These are phyloP conservation scores for Stratiomys singularior DNA, from an alignment of 2,888 invertebrate species.

Conservation along the genomic window DNA sequence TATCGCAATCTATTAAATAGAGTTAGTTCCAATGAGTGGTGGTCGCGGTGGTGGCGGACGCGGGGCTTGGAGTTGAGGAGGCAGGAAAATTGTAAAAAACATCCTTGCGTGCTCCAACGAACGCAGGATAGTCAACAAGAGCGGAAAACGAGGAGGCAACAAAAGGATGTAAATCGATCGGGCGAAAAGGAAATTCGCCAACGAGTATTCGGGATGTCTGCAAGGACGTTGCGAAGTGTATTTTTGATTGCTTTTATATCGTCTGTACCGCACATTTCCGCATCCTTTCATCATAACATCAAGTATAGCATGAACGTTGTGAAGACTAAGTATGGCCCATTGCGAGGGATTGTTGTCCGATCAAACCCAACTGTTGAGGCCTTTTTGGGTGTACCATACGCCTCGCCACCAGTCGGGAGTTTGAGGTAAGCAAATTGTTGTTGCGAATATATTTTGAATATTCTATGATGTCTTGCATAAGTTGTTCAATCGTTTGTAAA, in stretches of 20 bases:
- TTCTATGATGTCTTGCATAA: not conserved
- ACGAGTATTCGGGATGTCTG: slow-evolving; percentile 10
- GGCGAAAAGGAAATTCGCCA: not conserved
- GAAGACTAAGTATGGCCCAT: slow-evolving; percentile 88
- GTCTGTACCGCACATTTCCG: slow-evolving; percentile 55
- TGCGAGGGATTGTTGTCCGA: slow-evolving; percentile 86
- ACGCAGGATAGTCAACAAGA: not conserved
- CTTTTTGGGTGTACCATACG: slow-evolving; percentile 93
- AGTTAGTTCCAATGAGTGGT: not conserved
- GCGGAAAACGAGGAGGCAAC: not conserved
- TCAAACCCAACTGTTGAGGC: slow-evolving; percentile 87
- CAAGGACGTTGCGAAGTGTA: slow-evolving; percentile 39
- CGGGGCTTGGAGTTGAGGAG: not conserved
- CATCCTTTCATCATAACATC: slow-evolving; percentile 69
- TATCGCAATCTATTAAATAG: not conserved
- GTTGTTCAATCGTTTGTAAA: no score
- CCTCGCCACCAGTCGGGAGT: slow-evolving; percentile 89
- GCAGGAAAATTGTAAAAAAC: not conserved
- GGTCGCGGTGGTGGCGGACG: not conserved
- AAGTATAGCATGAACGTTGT: slow-evolving; percentile 86
- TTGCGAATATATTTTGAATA: slow-evolving; percentile 2
- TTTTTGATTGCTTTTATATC: slow-evolving; percentile 55
- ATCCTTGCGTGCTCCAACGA: not conserved
- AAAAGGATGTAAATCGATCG: not conserved
- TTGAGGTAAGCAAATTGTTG: slow-evolving; percentile 72